phyloP scores from a whole-genome alignment of 2,797 vertebrate species.

The Eospalax fontanierii region DNA sequence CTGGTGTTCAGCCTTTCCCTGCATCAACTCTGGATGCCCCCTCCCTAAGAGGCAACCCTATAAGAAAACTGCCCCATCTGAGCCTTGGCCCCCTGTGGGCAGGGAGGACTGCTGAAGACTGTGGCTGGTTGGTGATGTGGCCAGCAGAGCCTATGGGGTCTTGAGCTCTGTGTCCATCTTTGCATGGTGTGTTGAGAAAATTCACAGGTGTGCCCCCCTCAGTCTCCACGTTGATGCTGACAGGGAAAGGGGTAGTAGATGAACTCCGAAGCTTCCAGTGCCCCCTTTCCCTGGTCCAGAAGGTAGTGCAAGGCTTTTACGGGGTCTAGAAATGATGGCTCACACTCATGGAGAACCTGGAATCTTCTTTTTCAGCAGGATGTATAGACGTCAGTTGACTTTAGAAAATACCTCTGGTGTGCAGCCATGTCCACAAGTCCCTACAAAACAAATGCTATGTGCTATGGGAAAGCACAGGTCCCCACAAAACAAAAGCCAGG shows the following conservation, averaged over 20 bases:
- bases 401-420: not conserved
- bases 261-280: not conserved
- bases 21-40: conserved; percentile 18
- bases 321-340: not conserved
- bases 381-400: not conserved
- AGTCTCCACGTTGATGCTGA: not conserved
- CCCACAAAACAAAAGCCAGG: too few relatives aligned
- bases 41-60: not conserved
- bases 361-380: not conserved
- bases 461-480: too few relatives aligned
- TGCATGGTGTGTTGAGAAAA: not conserved
- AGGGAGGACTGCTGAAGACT: not conserved
- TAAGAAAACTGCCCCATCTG: not conserved
- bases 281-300: not conserved
- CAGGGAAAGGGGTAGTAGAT: too few relatives aligned
- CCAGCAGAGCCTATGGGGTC: not conserved
- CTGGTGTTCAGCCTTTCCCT: not conserved
- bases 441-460: too few relatives aligned
- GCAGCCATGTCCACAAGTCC: not conserved
- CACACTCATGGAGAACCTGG: not conserved
- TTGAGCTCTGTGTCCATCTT: not conserved
- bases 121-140: not conserved
- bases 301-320: not conserved
- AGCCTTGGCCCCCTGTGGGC: not conserved
- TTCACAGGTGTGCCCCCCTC: not conserved